Evolutionary conservation across 2,113 vertebrate genomes (phyloP).

Genomic region (Malaclemys terrapin): DNA sequence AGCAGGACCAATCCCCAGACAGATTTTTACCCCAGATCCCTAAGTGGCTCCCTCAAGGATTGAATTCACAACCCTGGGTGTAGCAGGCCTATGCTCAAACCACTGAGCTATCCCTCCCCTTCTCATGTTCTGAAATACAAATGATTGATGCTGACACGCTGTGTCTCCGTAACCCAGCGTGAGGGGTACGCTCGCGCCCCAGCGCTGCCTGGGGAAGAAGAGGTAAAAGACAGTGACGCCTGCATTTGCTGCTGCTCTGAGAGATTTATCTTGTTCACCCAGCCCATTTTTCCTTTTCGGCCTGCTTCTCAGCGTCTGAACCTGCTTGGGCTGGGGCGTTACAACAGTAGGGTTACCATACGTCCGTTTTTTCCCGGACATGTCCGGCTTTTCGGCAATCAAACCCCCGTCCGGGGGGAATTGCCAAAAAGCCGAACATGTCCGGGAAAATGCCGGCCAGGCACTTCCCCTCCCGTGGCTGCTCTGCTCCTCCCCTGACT

Average conservation of each 20-base stretch:
- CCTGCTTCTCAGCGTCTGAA: constrained; percentile 17
- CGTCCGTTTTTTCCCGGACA: too few relatives aligned
- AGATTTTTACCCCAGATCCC: too few relatives aligned
- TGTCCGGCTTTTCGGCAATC: too few relatives aligned
- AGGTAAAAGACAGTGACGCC: not conserved
- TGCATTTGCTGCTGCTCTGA: not conserved
- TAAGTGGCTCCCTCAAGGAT: too few relatives aligned
- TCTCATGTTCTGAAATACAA: not conserved
- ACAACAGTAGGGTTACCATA: not conserved
- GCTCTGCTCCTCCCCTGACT: too few relatives aligned
- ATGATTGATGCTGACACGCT: not conserved
- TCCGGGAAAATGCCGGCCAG: too few relatives aligned
- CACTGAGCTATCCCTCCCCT: not conserved
- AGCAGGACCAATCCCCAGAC: too few relatives aligned
- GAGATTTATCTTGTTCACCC: constrained; percentile 16
- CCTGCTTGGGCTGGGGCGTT: not conserved
- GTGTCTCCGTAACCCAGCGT: not conserved
- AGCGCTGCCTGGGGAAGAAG: not conserved
- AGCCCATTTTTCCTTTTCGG: constrained; percentile 9
- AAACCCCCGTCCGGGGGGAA: too few relatives aligned
- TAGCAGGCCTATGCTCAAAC: too few relatives aligned
- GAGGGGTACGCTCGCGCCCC: not conserved
- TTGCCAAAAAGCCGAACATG: too few relatives aligned
- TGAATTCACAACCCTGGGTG: too few relatives aligned
- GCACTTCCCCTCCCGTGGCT: too few relatives aligned